Base-by-base conservation (phyloP, 2,113 vertebrate genomes). In the Ptilonorhynchus violaceus region DNA sequence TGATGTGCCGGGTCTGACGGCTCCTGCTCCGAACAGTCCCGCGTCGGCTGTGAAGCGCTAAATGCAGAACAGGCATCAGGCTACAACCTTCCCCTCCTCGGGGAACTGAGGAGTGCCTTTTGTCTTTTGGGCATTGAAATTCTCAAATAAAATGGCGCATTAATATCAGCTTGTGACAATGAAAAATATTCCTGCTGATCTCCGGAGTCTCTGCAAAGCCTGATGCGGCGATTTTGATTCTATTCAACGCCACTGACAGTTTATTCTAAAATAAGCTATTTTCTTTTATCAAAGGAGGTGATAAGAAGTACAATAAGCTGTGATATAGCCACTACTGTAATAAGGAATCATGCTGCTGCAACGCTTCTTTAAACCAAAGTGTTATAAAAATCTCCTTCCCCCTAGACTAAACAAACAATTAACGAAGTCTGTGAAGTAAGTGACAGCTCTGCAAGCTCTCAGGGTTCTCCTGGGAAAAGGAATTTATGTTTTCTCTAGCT, bases 231-330 rank as follows among this genome's bases (percentile, higher is more conserved):
- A 76, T 93, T 89, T 59, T 37, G 19, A 25, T 88, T 82, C 75
- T 60, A 15, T 92, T 93, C 82, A 92, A 63, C 15, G 35, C 66
- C 23, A 33, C 27, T 94, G 69, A 88, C 75, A 47, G 72, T 78
- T 83, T 88, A 41, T 81, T 91, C 81, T 84, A 83, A 88, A 96
- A 91, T 27, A 81, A 94, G 31, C 68, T 41, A n/a, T 90, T 96
- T 96, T 93, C n/a, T 83, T 89, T 92, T 89, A 77, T 70, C 78
- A 60, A 53, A 94, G 37, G 52, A 80, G 52, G 19, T 76, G 89
- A 88, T 96, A 94, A 93, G 83, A 83, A 96, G 88, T 55, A 89
- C 55, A 93, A 67, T 91, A 96, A 89, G 47, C 44, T 93, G 46
- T 85, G 76, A 84, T 84, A 75, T 4, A 86, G 53, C 47, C n/a